Conservation (phyloP, 2,797 vertebrate genomes). For the Ctenopoma multispine region DNA sequence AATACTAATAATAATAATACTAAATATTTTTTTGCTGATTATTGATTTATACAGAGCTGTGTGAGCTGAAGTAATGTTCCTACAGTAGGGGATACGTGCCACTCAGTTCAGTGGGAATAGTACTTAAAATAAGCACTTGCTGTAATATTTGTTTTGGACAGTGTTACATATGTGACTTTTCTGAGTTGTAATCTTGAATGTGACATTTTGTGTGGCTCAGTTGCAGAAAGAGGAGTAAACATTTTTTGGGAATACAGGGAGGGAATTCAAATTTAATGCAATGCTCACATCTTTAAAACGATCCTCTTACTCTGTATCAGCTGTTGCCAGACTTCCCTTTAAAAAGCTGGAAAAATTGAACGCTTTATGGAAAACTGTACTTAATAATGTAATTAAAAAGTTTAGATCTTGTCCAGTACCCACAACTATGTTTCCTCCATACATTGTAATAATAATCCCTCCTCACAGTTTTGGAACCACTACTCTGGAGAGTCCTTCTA, state of each 20-base stretch:
- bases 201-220: not conserved
- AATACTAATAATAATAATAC: too few relatives aligned
- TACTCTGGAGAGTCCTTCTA: not conserved
- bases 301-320: not conserved
- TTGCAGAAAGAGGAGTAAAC: not conserved
- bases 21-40: not conserved
- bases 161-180: not conserved
- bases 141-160: constrained; percentile 31
- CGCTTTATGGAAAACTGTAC: not conserved
- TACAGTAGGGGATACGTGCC: not conserved
- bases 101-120: not conserved
- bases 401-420: not conserved
- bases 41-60: constrained; percentile 3
- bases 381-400: not conserved
- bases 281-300: too few relatives aligned
- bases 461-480: not conserved
- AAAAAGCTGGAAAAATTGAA: not conserved
- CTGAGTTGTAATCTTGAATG: not conserved
- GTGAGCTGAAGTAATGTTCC: constrained; percentile 6
- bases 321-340: not conserved
- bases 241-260: too few relatives aligned
- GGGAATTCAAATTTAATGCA: too few relatives aligned
- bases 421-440: not conserved
- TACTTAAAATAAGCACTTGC: constrained; percentile 18
- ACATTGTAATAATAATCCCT: too few relatives aligned